A percentile compares a stretch with the other conserved stretches of the same genome.
Evolutionary conservation across 1,140 invertebrate species (phyloP).

Genomic region (Yoshiicerus persimilis): DNA sequence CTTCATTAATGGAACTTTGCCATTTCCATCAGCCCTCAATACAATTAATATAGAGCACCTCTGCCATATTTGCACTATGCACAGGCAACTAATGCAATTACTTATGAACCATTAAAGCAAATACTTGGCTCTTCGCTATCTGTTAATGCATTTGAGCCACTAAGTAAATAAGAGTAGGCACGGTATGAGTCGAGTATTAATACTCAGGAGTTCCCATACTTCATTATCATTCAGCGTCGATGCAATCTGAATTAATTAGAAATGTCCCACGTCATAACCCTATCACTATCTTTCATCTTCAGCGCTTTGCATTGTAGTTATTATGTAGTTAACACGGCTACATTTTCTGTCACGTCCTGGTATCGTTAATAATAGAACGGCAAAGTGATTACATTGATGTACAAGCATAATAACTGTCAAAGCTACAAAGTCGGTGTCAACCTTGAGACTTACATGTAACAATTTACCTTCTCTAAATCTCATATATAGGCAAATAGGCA

Average conservation of each 20-base stretch:
- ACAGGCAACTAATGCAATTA: neutral
- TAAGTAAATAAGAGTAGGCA: neutral
- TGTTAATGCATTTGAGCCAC: neutral
- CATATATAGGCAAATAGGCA: too few species aligned
- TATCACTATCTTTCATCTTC: neutral
- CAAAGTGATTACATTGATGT: neutral
- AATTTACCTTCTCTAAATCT: neutral
- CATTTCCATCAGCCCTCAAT: neutral
- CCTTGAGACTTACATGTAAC: neutral
- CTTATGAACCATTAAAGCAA: neutral
- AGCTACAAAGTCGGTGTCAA: neutral
- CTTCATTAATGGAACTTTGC: neutral
- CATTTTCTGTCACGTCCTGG: neutral
- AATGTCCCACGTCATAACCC: neutral
- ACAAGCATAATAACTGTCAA: neutral
- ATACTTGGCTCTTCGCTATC: neutral
- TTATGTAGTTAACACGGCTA: neutral
- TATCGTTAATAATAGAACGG: neutral
- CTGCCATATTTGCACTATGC: neutral
- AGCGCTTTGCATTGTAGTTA: neutral
- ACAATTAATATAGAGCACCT: neutral
- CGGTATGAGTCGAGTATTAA: too few species aligned
- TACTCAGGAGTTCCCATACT: neutral
- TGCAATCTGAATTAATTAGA: neutral
- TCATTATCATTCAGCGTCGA: neutral